Conservation (phyloP, 2,888 invertebrate genomes). For the Ormia ochracea region DNA sequence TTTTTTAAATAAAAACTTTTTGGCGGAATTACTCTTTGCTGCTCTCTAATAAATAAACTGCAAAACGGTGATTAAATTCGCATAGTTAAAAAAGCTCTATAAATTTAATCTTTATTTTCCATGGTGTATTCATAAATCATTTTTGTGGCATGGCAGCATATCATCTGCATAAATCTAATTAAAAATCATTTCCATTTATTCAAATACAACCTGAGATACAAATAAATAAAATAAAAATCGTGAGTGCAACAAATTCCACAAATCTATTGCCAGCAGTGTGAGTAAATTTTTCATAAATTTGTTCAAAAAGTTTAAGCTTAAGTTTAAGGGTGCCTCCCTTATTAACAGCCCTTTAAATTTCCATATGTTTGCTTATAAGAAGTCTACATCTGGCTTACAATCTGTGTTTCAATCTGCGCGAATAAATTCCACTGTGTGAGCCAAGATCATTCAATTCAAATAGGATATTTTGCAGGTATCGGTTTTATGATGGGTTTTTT, state of each 20-base stretch:
- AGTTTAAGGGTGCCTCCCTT: no score
- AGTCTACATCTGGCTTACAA: no score
- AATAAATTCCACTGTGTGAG: no score
- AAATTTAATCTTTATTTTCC: conserved; percentile 47
- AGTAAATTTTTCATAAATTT: no score
- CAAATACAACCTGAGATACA: conserved; percentile 3
- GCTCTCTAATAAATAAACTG: background rate
- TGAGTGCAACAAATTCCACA: background rate
- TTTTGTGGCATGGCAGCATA: conserved; percentile 66
- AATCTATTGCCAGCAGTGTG: background rate
- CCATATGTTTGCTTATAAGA: no score
- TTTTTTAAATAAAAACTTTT: no score
- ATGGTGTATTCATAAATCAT: conserved; percentile 69
- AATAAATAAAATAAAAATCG: background rate
- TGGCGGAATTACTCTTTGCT: background rate
- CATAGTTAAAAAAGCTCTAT: conserved; percentile 46
- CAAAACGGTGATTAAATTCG: conserved; percentile 34
- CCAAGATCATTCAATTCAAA: no score
- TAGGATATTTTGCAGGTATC: no score
- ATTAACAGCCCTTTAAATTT: no score
- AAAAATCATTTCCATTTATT: conserved; percentile 63
- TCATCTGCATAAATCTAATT: conserved; percentile 73
- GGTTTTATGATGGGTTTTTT: no score
- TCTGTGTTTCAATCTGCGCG: no score
- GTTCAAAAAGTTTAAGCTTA: no score